A percentile compares a stretch with the other conserved stretches of the same genome.
Conservation (phyloP, 2,888 invertebrate species). For the Salticus scenicus region DNA sequence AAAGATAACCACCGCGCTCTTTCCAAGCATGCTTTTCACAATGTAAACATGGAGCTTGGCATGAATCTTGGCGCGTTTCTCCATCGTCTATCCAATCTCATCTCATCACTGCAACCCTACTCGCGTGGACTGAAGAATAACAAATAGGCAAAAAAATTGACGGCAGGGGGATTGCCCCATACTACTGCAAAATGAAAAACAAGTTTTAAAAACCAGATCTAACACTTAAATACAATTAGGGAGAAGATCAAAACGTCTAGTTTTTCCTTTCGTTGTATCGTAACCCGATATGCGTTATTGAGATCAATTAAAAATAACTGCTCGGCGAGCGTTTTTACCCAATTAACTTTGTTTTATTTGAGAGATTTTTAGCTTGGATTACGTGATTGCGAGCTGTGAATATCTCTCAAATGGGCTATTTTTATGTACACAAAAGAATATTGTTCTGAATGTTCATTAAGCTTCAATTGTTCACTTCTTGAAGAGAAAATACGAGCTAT, state of each 20-base stretch:
- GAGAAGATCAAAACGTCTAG: constrained; percentile 24
- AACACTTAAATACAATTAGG: constrained; percentile 54
- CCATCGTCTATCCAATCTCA: neutral
- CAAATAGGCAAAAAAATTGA: constrained; percentile 19
- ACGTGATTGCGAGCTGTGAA: neutral
- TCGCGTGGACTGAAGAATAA: constrained; percentile 59
- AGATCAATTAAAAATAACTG: constrained; percentile 60
- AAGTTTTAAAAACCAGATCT: constrained; percentile 28
- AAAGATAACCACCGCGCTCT: too few relatives aligned
- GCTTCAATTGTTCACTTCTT: too few relatives aligned
- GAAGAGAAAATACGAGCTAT: too few relatives aligned
- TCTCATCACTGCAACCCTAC: constrained; percentile 28
- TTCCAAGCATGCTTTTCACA: too few relatives aligned
- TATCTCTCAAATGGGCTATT: neutral
- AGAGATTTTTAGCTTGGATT: neutral
- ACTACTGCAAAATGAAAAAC: constrained; percentile 17
- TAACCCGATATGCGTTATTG: constrained; percentile 41
- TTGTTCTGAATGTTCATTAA: too few relatives aligned
- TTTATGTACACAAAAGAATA: neutral
- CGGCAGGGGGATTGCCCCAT: constrained; percentile 6
- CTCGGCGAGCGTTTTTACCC: constrained; percentile 9
- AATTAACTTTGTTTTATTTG: constrained; percentile 13
- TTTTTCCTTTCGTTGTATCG: constrained; percentile 1
- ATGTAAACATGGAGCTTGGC: neutral
- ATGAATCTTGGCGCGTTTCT: neutral